These are phyloP conservation scores for Cheilosia impressa DNA, from an alignment of 2,888 invertebrate species.

Conservation along the genomic window DNA sequence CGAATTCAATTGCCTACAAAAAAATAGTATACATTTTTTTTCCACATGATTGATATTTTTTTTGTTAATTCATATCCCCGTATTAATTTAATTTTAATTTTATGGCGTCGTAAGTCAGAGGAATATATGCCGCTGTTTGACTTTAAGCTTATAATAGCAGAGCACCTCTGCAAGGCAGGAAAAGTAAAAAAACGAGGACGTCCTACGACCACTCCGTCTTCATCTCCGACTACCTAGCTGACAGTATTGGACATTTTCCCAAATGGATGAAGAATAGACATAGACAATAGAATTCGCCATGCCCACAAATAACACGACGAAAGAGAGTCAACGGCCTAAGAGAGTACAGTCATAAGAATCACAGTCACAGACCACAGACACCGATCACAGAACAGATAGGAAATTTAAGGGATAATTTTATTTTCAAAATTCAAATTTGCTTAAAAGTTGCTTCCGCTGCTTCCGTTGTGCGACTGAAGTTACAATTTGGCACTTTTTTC, in stretches of 20 bases:
- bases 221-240: conserved; percentile 45
- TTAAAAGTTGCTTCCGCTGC: no score
- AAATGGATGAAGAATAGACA: conserved; percentile 1
- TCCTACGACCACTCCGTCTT: conserved; percentile 17
- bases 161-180: not conserved
- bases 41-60: not conserved
- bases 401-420: no score
- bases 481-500: no score
- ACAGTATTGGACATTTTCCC: conserved; percentile 57
- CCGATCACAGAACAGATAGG: no score
- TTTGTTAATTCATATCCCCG: not conserved
- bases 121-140: not conserved
- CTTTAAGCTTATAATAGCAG: not conserved
- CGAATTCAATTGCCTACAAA: not conserved
- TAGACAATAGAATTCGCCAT: no score
- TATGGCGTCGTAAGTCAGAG: conserved; percentile 41
- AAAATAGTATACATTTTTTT: not conserved
- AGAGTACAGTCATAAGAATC: no score
- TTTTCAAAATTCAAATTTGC: no score
- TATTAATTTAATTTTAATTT: no score
- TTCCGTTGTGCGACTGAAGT: no score
- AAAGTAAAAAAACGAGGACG: conserved; percentile 1
- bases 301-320: no score
- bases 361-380: no score
- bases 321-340: no score